Evolutionary conservation across 2,888 invertebrate genomes (phyloP), one percentile per base, ranked within the genome.

Genomic region (Tuberolachnus salignus): DNA sequence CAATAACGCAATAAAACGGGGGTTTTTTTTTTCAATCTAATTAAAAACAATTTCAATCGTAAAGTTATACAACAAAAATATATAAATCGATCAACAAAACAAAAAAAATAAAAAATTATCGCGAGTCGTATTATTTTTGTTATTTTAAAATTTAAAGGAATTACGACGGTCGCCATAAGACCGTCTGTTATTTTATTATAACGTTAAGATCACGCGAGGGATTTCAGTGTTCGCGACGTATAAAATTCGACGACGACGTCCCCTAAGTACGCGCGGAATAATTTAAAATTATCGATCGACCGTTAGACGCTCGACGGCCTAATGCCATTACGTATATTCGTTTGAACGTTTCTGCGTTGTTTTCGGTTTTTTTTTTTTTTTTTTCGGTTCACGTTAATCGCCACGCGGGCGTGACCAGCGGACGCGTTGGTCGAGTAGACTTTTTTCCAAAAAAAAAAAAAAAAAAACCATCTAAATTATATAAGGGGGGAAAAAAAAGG

Each of bases 251-350:
- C 34, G 34, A 34, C 23, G n/a, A 6, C 44, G 42, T 64, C 55
- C 74, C 51, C 44, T 14, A 66, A 75, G 66, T 66, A 55, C 55
- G 46, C 26, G 34, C 46, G 34, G 66, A 66, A 75, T 66, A 67
- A 66, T 66, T 75, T 66, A 57, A 66, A 74, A 75, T 66, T 55
- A 75, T 66, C 64, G 66, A 75, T 75, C n/a, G n/a, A n/a, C 55
- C 66, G 19, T 53, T 61, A 19, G 57, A 44, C 44, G 8, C 16
- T 14, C 6, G 21, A 34, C 34, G 49, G 46, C n/a, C 26, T 61
- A 21, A 61, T 61, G 49, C 59, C 13, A 49, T 6, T 3, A 59
- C 26, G 6, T 34, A 34, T 61, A 49, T 34, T 26, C 49, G 34
- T 72, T 61, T 11, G 49, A 61, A 72, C 72, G 23, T 34, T 59